Evolutionary conservation across 92 coral and sea anemone genomes (phyloP), one percentile per base, ranked within the genome.

Genomic region (Diadumene lineata): DNA sequence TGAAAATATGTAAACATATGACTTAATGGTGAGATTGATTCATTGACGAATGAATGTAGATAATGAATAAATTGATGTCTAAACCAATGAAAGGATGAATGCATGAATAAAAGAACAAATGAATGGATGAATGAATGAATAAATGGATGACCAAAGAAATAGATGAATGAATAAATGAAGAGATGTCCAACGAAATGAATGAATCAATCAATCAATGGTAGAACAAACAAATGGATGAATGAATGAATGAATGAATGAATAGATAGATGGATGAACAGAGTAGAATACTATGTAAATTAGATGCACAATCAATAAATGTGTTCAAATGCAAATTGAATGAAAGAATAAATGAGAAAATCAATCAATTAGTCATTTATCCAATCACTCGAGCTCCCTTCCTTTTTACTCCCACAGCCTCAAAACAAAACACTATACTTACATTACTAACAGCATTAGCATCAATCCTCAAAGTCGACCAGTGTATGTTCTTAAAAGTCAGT

Each of bases 401-500:
- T n/a, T n/a, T n/a, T n/a, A n/a, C n/a, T n/a, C n/a, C n/a, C n/a
- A n/a, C n/a, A n/a, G n/a, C n/a, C n/a, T n/a, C n/a, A n/a, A n/a
- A n/a, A 21, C 28, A 48, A 1, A 34, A 22, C 0, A 30, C 19
- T 25, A 15, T 7, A 67, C 92, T 87, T 74, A 87, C 97, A 43
- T 84, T 61, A 70, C 78, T 88, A 32, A 87, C 79, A 1, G 98
- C 98, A 82, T 91, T 82, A 31, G 98, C 98, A 84, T 92, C 97
- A 34, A 94, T 78, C 67, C 98, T 89, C 7, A 94, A 75, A 1
- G 98, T 92, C 0, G 89, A 84, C 92, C 97, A 96, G 25, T 89
- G 93, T 57, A 96, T 92, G 60, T 96, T 88, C 75, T 96, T 96
- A 64, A 96, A 96, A 0, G 99, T 96, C 56, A 96, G 81, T 32